Base-by-base conservation (phyloP, 2,888 invertebrate species). In the Steinernema hermaphroditum region DNA sequence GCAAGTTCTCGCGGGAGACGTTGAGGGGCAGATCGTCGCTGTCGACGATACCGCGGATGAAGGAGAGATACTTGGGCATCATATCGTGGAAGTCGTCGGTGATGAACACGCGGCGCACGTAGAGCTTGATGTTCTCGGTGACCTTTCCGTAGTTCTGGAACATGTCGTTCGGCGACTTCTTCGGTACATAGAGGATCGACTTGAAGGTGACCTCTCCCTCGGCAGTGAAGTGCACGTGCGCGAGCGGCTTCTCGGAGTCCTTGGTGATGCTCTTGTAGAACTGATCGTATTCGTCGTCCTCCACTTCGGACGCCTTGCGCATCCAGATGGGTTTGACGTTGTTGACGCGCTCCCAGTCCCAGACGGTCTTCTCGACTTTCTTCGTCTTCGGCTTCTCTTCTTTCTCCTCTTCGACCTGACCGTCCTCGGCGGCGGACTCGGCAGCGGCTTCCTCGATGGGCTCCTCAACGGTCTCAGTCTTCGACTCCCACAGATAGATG, bases 121-220 rank as follows among this genome's bases (percentile, higher is more conserved):
- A 98, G 99, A 76, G 75, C 72, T 85, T 85, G 76, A 85, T 86
- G 76, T 84, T 85, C 73, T 86, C 85, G 43, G 80, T 71, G 24
- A 93, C 93, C 80, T 94, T 93, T 82, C 96, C 97, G 88, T 97
- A 97, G 87, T 92, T 92, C 89, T 94, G 94, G 91, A 98, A 97
- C 83, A 92, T 92, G 87, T 98, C 97, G 12, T 92, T 90, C 0
- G 96, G 96, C 86, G 95, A 93, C 43, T 91, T 91, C 87, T 92
- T 92, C 57, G 97, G 97, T 77, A 98, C 92, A 89, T 92, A 98
- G 76, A 99, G 90, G 78, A 98, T 91, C 74, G 96, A 93, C 88
- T 96, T 96, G 90, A 99, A 98, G 8, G 96, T 94, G 8, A 99
- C 96, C 90, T 99, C 98, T 77, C 98, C 98, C 89, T 99, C 98